Evolutionary conservation across 2,113 vertebrate species (phyloP).

Genomic region (Melanocharis versteri): DNA sequence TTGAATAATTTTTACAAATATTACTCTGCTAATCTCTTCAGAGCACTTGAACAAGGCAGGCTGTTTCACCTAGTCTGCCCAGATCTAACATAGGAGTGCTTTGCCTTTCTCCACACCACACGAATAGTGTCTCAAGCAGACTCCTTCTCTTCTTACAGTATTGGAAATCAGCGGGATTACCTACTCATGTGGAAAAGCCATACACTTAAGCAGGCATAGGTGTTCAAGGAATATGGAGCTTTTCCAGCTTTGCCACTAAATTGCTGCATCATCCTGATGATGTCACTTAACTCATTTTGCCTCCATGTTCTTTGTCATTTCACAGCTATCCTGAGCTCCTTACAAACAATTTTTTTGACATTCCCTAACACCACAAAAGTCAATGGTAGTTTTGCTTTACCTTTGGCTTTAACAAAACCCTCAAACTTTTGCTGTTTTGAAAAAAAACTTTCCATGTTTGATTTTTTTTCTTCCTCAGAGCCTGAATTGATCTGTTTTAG

Average conservation of each 20-base stretch:
- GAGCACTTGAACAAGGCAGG: neutral
- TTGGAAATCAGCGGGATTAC: neutral
- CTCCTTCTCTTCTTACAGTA: neutral
- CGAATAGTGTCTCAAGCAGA: neutral
- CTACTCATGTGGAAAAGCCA: neutral
- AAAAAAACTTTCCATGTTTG: neutral
- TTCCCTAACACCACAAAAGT: neutral
- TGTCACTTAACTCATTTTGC: neutral
- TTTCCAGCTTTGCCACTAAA: neutral
- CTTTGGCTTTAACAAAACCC: neutral
- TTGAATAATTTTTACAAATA: neutral
- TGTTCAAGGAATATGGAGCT: neutral
- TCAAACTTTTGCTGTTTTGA: neutral
- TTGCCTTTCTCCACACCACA: neutral
- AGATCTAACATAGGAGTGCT: neutral
- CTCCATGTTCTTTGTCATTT: neutral
- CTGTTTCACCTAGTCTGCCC: neutral
- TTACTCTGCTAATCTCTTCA: neutral
- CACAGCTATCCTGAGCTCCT: neutral
- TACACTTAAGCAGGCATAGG: neutral
- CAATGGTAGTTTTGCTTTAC: neutral
- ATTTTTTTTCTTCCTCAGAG: neutral
- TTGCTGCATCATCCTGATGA: neutral
- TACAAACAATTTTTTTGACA: neutral
- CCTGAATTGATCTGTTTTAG: neutral